A percentile compares a stretch with the other conserved stretches of the same genome.
phyloP scores from a whole-genome alignment of 2,113 vertebrate genomes.

The Platichthys flesus region DNA sequence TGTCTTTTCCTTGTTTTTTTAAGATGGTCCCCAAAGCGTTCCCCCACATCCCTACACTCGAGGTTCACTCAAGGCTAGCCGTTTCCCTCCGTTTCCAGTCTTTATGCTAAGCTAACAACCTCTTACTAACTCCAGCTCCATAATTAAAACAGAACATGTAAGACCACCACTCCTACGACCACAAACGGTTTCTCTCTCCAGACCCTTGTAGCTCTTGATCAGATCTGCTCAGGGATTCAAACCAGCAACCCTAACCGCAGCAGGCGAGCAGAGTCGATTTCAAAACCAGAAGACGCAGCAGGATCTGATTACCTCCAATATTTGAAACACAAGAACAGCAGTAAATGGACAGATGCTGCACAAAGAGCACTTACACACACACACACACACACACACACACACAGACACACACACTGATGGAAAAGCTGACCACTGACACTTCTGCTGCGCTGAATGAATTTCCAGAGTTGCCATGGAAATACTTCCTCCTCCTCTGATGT shows the following conservation, averaged over 20 bases:
- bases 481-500: conserved; percentile 15
- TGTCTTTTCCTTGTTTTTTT: too few species aligned
- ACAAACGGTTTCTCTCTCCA: not conserved
- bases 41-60: too few species aligned
- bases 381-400: conserved; percentile 13
- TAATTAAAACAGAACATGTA: too few species aligned
- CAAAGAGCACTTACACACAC: conserved; percentile 14
- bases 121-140: too few species aligned
- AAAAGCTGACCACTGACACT: not conserved
- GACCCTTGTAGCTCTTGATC: not conserved
- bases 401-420: conserved; percentile 1
- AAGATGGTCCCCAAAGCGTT: too few species aligned
- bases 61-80: too few species aligned
- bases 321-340: conserved; percentile 44
- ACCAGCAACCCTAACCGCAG: not conserved
- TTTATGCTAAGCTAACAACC: too few species aligned
- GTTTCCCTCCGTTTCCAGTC: too few species aligned
- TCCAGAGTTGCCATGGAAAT: conserved; percentile 46
- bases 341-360: conserved; percentile 42
- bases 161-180: too few species aligned
- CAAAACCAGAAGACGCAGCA: conserved; percentile 6
- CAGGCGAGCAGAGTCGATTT: not conserved
- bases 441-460: conserved; percentile 6
- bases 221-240: not conserved
- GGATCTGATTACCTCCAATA: conserved; percentile 47